Evolutionary conservation across 2,113 vertebrate genomes (phyloP).

Genomic region (Pollachius pollachius): DNA sequence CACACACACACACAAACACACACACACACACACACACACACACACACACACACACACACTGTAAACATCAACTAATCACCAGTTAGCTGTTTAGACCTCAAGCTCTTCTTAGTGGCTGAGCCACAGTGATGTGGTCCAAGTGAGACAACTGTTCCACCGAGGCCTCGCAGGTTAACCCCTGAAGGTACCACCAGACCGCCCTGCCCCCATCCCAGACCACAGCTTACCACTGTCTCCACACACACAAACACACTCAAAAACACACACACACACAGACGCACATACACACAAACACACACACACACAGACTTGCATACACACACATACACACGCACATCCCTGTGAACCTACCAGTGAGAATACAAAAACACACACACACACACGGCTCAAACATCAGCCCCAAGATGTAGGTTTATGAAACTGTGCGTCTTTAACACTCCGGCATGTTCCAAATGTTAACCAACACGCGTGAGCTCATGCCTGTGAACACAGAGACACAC

Average conservation of each 20-base stretch:
- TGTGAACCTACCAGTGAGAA: not conserved
- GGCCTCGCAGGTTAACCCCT: slow-evolving; percentile 50
- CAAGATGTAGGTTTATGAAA: slow-evolving; percentile 32
- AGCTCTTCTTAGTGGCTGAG: slow-evolving; percentile 42
- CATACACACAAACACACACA: not conserved
- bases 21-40: not conserved
- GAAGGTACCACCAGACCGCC: slow-evolving; percentile 33
- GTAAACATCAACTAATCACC: slow-evolving; percentile 1
- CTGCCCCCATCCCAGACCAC: slow-evolving; percentile 42
- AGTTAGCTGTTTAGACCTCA: slow-evolving; percentile 10
- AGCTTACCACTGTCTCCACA: slow-evolving; percentile 42
- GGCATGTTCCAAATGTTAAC: not conserved
- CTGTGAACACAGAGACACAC: slow-evolving; percentile 6
- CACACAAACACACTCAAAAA: not conserved
- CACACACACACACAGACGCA: not conserved
- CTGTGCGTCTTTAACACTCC: slow-evolving; percentile 28
- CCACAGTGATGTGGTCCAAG: slow-evolving; percentile 42
- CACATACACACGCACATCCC: not conserved
- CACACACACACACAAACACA: not conserved
- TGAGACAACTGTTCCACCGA: slow-evolving; percentile 49
- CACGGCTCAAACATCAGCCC: not conserved
- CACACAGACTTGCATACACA: not conserved
- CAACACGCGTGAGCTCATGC: slow-evolving; percentile 2
- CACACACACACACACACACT: not conserved
- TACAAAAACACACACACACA: not conserved